Evolutionary conservation across 2,797 vertebrate genomes (phyloP).

Genomic region (Bradypodion pumilum): DNA sequence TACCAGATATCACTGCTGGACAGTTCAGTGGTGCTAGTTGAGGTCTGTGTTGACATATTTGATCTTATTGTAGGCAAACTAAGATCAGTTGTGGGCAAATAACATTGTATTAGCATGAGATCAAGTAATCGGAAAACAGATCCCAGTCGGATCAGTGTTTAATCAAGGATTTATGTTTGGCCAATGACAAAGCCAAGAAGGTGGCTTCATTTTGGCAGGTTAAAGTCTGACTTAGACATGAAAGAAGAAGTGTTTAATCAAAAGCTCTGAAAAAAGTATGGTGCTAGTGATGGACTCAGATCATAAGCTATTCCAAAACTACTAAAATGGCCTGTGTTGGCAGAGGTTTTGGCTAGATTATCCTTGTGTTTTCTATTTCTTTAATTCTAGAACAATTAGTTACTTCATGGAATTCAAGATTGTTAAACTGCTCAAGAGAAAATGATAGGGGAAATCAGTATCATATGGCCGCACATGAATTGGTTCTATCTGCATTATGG

Average conservation of each 20-base stretch:
- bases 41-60: not conserved
- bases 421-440: not conserved
- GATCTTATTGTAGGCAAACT: not conserved
- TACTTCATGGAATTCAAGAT: not conserved
- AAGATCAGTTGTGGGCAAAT: conserved; percentile 19
- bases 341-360: too few species aligned
- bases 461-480: not conserved
- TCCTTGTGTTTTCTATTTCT: too few species aligned
- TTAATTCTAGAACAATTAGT: not conserved
- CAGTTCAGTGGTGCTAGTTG: not conserved
- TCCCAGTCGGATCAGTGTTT: not conserved
- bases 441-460: not conserved
- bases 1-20: not conserved
- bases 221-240: too few species aligned
- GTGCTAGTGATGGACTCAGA: not conserved
- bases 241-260: not conserved
- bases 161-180: not conserved
- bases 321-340: not conserved
- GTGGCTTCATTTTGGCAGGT: too few species aligned
- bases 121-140: conserved; percentile 34
- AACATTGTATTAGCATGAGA: not conserved
- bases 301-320: not conserved
- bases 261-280: not conserved
- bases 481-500: not conserved
- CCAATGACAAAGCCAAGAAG: too few species aligned